Evolutionary conservation across 2,113 vertebrate genomes (phyloP).

Genomic region (Perccottus glenii): DNA sequence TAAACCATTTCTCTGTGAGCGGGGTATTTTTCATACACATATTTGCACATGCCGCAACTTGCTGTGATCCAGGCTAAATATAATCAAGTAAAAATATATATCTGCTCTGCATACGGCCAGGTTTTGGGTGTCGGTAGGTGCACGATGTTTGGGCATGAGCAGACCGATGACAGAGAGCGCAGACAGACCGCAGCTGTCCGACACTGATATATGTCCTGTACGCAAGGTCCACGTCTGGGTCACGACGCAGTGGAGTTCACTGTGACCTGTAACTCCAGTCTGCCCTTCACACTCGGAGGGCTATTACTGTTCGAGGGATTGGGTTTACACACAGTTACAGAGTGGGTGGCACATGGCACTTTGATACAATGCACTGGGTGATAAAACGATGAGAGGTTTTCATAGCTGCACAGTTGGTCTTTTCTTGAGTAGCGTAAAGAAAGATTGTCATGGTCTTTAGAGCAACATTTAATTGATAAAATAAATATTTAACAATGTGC

Average conservation of each 20-base stretch:
- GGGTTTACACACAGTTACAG: background rate
- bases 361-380: conserved; percentile 8
- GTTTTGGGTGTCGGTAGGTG: conserved; percentile 43
- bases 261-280: conserved; percentile 34
- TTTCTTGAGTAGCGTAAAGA: conserved; percentile 1
- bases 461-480: background rate
- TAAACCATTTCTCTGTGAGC: conserved; percentile 6
- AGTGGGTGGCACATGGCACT: background rate
- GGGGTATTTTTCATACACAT: conserved; percentile 27
- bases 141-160: conserved; percentile 7
- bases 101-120: conserved; percentile 15
- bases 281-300: conserved; percentile 6
- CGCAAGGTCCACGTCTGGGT: conserved; percentile 62
- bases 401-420: background rate
- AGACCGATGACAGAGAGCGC: conserved; percentile 47
- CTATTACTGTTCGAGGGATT: background rate
- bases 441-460: background rate
- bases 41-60: conserved; percentile 27
- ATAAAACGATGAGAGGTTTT: background rate
- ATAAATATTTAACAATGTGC: no score
- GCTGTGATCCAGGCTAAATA: conserved; percentile 34
- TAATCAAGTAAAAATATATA: conserved; percentile 5
- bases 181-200: conserved; percentile 71
- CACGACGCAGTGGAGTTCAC: conserved; percentile 42
- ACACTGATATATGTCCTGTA: conserved; percentile 46